Evolutionary conservation across 2,888 invertebrate species (phyloP), one percentile per base, ranked within the genome.

Genomic region (Megaustenia siamemsis): DNA sequence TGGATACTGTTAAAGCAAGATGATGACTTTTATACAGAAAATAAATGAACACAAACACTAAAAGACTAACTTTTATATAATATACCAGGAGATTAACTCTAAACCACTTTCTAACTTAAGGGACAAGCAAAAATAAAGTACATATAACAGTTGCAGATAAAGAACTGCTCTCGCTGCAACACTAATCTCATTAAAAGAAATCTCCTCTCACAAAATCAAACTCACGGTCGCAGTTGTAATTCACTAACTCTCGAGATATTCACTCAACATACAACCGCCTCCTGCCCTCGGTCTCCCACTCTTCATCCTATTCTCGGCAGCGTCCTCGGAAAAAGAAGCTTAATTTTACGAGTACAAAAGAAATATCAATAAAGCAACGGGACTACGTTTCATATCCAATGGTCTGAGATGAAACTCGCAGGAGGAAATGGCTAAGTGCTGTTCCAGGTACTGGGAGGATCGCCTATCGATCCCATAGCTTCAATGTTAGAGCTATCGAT

Each of bases 341-440:
- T 83, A 83, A 77, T 83, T 78, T 83, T 83, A 78, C 12, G 78
- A 78, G 71, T 43, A 83, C 78, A 83, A 83, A 83, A 78, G 83
- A 83, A 83, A 76, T 78, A 83, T 83, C 83, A 83, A 83, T 83
- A 83, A 78, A 83, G 60, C 60, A 38, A 28, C 68, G 78, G 71
- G 68, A 71, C 83, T 24, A 69, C 78, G 71, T 83, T 83, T 83
- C 83, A 83, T 83, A 83, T 68, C 83, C 78, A 78, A 78, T 83
- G 15, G 76, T 43, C 83, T 56, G 60, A 71, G 78, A 78, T 78
- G 83, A 78, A 83, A 63, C 78, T 40, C 68, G 21, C 60, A 56
- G 71, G 78, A 83, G 83, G 83, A 83, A 83, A 43, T 60, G 43
- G 78, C 83, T 83, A 83, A 83, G 83, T 83, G 83, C 83, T 78